Base-by-base conservation (phyloP, 2,888 invertebrate species). In the Parapristionchus giblindavisi region DNA sequence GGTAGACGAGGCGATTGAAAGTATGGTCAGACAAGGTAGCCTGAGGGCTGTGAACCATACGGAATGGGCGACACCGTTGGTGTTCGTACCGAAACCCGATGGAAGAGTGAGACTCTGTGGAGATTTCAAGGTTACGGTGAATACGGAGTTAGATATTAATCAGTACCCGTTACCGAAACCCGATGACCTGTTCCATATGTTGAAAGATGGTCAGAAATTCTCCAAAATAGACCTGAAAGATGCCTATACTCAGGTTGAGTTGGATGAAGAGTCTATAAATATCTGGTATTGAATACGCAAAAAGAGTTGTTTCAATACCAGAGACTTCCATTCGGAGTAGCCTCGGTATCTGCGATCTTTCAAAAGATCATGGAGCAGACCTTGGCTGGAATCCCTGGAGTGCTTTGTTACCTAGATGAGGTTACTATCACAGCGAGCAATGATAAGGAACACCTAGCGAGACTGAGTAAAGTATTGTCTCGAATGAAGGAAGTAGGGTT, bases 241-340 rank as follows among this genome's bases (percentile, higher is more conserved):
- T 43, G 83, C 83, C 0, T 84, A 80, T 43, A 43, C 75, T n/a
- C 83, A 82, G 56, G 36, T 84, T 5, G 75, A 77, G 63, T 32
- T 84, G 14, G 76, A 77, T 32, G 77, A 78, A 2, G 77, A 83
- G 0, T 76, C 77, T 6, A 70, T 60, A 24, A 73, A 6, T 38
- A 78, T 14, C 34, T 72, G 14, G 71, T 54, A 4, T 74, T 80
- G 29, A 85, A 79, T 52, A 83, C 83, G 0, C 83, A 83, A 58
- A 48, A 38, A n/a, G 81, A 81, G 11, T 48, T 84, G 48, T 83
- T 77, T 56, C 56, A 71, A 34, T 83, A 78, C 60, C 72, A 81
- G 38, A 34, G 83, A 17, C 48, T 84, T 14, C 78, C 81, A 1
- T 85, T 85, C 51, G 85, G 84, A 36, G 66, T 83, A 0, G 78